Percentiles rank a stretch among this genome's conserved stretches.
These are phyloP conservation scores for Leptinotarsa tumamoca DNA, from an alignment of 2,888 invertebrate genomes.

Conservation along the genomic window DNA sequence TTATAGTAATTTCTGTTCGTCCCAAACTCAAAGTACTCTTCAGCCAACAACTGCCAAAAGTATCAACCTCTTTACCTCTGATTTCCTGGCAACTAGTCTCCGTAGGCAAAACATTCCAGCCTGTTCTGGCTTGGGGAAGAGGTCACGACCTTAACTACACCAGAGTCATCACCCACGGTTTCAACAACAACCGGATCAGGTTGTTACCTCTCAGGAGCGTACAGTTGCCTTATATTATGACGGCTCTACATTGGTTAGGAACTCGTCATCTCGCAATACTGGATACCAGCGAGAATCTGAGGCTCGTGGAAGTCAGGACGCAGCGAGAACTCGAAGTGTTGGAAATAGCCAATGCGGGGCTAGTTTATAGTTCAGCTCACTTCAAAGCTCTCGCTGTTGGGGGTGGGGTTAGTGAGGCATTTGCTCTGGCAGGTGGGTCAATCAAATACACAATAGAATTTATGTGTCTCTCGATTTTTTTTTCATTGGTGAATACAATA, in stretches of 20 bases:
- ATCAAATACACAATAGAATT: neutral
- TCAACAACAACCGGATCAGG: constrained; percentile 69
- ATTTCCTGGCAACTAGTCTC: constrained; percentile 93
- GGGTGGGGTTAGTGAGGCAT: constrained; percentile 87
- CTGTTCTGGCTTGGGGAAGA: constrained; percentile 90
- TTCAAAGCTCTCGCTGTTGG: constrained; percentile 95
- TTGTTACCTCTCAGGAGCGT: constrained; percentile 77
- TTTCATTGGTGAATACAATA: too few relatives aligned
- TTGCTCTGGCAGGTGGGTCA: constrained; percentile 74
- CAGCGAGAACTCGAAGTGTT: constrained; percentile 88
- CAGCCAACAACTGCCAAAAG: constrained; percentile 79
- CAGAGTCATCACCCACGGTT: constrained; percentile 73
- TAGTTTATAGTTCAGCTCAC: constrained; percentile 89
- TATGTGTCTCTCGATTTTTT: too few relatives aligned
- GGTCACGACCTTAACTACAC: constrained; percentile 88
- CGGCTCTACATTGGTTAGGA: constrained; percentile 85
- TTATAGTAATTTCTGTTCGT: constrained; percentile 82
- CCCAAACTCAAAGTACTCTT: constrained; percentile 84
- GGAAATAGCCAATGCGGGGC: constrained; percentile 83
- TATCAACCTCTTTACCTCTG: constrained; percentile 84
- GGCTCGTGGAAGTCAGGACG: constrained; percentile 89
- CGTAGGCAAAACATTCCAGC: constrained; percentile 80
- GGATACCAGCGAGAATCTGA: constrained; percentile 87
- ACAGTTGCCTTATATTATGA: constrained; percentile 77
- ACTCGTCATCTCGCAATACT: constrained; percentile 85